Evolutionary conservation across 92 coral and sea anemone species (phyloP).

Genomic region (Plumapathes pennacea): DNA sequence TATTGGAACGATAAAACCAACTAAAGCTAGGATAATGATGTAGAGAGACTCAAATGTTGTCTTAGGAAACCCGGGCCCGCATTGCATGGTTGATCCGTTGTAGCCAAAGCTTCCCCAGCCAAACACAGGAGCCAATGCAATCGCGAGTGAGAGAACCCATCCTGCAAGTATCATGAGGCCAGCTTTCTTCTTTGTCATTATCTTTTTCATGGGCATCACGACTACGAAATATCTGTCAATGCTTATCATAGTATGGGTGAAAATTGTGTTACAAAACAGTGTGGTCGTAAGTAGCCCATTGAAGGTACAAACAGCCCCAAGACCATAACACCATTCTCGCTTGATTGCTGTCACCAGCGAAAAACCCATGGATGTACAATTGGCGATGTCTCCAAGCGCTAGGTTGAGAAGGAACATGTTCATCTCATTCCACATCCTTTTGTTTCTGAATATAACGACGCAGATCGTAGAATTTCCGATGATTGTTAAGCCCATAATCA

Average conservation of each 20-base stretch:
- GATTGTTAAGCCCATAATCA: slow-evolving; percentile 53
- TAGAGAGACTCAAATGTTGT: slow-evolving; percentile 49
- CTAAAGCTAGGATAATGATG: slow-evolving; percentile 50
- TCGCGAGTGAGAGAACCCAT: slow-evolving; percentile 57
- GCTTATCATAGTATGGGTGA: slow-evolving; percentile 78
- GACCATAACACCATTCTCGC: slow-evolving; percentile 50
- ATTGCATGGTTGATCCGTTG: slow-evolving; percentile 73
- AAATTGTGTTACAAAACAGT: slow-evolving; percentile 70
- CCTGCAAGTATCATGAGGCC: slow-evolving; percentile 47
- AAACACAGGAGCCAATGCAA: slow-evolving; percentile 67
- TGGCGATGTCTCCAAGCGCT: slow-evolving; percentile 74
- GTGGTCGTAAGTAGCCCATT: slow-evolving; percentile 69
- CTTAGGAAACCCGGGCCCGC: slow-evolving; percentile 77
- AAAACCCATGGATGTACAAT: slow-evolving; percentile 61
- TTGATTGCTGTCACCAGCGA: slow-evolving; percentile 64
- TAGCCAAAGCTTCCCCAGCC: slow-evolving; percentile 83
- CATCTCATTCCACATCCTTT: slow-evolving; percentile 83
- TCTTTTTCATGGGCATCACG: slow-evolving; percentile 78
- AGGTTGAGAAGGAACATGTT: slow-evolving; percentile 77
- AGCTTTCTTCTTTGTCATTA: slow-evolving; percentile 70
- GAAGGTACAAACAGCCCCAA: slow-evolving; percentile 55
- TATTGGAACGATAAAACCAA: slow-evolving; percentile 65
- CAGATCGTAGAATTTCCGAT: slow-evolving; percentile 63
- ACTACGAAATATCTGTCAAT: slow-evolving; percentile 75
- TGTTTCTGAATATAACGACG: slow-evolving; percentile 59